phyloP scores from a whole-genome alignment of 1,140 invertebrate genomes.

The Arctopsyche grandis region DNA sequence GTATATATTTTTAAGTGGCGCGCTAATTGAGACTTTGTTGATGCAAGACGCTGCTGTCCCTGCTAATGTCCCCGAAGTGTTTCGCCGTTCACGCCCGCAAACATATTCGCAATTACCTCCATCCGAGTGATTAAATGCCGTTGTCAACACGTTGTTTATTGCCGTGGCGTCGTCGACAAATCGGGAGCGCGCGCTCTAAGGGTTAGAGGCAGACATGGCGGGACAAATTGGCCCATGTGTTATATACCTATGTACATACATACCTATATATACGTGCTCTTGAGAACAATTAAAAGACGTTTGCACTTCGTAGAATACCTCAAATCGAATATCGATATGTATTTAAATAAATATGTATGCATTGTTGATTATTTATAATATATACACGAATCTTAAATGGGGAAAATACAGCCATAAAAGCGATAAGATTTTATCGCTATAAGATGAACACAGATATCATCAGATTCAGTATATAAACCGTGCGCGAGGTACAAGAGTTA shows the following conservation, averaged over 20 bases:
- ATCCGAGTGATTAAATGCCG: conserved; percentile 2
- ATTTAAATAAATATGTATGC: no score
- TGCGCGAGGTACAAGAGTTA: no score
- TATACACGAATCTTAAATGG: no score
- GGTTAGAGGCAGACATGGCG: background rate
- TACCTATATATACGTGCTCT: background rate
- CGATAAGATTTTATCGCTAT: no score
- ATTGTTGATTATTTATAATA: no score
- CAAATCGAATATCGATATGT: no score
- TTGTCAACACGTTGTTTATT: conserved; percentile 10
- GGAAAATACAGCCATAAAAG: no score
- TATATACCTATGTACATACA: background rate
- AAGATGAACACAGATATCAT: no score
- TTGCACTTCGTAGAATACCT: no score
- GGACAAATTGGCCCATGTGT: background rate
- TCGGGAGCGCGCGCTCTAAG: background rate
- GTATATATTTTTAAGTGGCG: background rate
- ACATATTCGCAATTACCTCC: conserved; percentile 3
- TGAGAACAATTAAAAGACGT: no score
- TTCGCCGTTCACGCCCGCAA: background rate
- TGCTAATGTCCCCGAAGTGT: background rate
- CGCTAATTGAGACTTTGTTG: background rate
- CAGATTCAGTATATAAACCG: no score
- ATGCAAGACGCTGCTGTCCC: background rate
- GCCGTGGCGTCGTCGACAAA: background rate